Evolutionary conservation across 2,113 vertebrate species (phyloP).

Genomic region (Callospermophilus lateralis): DNA sequence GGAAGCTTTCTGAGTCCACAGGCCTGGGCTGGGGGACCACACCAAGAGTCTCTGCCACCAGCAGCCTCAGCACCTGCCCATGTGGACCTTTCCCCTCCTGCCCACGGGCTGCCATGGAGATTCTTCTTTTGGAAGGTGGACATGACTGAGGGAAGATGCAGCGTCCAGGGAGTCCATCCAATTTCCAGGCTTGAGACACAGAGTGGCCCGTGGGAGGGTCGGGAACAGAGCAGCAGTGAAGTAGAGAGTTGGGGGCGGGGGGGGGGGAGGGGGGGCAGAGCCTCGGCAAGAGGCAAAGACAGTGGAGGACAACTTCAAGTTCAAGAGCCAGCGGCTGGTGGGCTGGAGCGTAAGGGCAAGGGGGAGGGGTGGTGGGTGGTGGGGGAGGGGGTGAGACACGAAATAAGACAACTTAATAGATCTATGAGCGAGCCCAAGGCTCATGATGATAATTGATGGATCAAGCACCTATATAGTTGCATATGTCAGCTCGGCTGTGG

Average conservation of each 20-base stretch:
- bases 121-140: not conserved
- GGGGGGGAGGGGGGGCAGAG: not conserved
- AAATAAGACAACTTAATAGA: not conserved
- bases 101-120: too few species aligned
- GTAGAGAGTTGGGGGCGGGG: too few species aligned
- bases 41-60: not conserved
- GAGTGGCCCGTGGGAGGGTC: not conserved
- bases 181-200: not conserved
- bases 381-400: not conserved
- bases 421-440: too few species aligned
- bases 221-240: not conserved
- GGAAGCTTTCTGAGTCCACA: not conserved
- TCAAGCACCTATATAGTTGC: not conserved
- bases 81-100: not conserved
- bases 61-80: accelerated
- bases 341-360: accelerated
- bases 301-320: accelerated
- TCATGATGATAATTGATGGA: not conserved
- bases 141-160: accelerated
- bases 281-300: not conserved
- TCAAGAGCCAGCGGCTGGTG: not conserved
- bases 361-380: accelerated
- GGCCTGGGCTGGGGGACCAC: accelerated
- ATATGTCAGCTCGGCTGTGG: not conserved
- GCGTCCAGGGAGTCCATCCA: not conserved